Percentiles rank a stretch among this genome's conserved stretches.
Conservation (phyloP, 2,888 invertebrate genomes). For the Drosophila helvetica region DNA sequence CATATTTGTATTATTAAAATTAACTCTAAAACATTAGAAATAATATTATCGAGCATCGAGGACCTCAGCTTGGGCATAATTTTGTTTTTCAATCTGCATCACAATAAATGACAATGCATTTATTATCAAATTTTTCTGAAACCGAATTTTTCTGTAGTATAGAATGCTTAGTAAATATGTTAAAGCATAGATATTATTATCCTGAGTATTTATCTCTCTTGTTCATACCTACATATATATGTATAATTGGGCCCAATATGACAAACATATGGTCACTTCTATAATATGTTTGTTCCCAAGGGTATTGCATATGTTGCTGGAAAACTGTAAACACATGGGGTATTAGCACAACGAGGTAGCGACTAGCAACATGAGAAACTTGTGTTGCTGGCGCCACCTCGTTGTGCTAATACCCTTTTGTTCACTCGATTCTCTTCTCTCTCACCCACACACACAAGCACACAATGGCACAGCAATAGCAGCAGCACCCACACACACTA, state of each 20-base stretch:
- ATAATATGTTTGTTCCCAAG: not conserved
- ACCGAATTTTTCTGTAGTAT: not conserved
- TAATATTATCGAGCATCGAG: no score
- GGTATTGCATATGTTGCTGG: not conserved
- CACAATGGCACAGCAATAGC: constrained; percentile 19
- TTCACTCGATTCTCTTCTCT: constrained; percentile 2
- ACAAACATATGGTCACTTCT: not conserved
- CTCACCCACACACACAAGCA: constrained; percentile 10
- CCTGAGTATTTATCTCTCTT: not conserved
- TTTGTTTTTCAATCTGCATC: no score
- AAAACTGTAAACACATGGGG: no score
- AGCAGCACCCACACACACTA: constrained; percentile 41
- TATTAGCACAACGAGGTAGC: no score
- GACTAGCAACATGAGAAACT: not conserved
- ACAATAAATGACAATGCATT: no score
- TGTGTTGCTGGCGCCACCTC: not conserved
- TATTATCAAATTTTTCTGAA: not conserved
- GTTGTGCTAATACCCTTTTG: not conserved
- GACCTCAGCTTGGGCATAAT: no score
- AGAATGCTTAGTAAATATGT: not conserved
- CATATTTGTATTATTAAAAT: no score
- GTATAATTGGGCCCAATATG: not conserved
- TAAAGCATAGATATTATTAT: not conserved
- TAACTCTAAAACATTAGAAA: no score
- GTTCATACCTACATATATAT: not conserved